Percentiles rank a stretch among this genome's conserved stretches.
Conservation (phyloP, 2,888 invertebrate species). For the Selenia dentaria region DNA sequence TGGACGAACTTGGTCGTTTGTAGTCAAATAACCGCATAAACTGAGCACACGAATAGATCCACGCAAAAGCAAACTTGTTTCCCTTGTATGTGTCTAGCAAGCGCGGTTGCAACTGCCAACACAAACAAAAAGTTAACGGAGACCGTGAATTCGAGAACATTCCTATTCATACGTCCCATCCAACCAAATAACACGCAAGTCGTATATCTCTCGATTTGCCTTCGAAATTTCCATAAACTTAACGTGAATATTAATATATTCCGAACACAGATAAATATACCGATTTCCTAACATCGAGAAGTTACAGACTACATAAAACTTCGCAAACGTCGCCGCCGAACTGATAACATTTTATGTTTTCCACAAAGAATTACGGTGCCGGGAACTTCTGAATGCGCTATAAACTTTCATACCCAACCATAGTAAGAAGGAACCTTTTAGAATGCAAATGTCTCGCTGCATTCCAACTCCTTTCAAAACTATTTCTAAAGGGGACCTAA, state of each 20-base stretch:
- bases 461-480: conserved; percentile 71
- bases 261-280: conserved; percentile 29
- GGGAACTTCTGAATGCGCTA: conserved; percentile 44
- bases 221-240: conserved; percentile 9
- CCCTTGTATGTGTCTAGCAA: conserved; percentile 42
- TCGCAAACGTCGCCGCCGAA: conserved; percentile 37
- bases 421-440: conserved; percentile 63
- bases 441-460: conserved; percentile 73
- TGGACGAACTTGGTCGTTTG: conserved; percentile 39
- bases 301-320: conserved; percentile 41
- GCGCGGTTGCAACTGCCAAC: conserved; percentile 27
- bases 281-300: conserved; percentile 31
- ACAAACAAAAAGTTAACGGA: conserved; percentile 28
- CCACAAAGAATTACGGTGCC: conserved; percentile 43
- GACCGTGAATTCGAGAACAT: conserved; percentile 25
- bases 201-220: conserved; percentile 5
- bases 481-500: conserved; percentile 69
- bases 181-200: conserved; percentile 12
- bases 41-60: conserved; percentile 36
- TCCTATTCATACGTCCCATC: conserved; percentile 21
- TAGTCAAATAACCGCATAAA: conserved; percentile 47
- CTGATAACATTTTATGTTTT: conserved; percentile 52
- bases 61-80: conserved; percentile 36
- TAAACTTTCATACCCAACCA: conserved; percentile 61
- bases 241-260: conserved; percentile 19